Conservation (phyloP, 2,113 vertebrate species). For the Zosterops borbonicus region DNA sequence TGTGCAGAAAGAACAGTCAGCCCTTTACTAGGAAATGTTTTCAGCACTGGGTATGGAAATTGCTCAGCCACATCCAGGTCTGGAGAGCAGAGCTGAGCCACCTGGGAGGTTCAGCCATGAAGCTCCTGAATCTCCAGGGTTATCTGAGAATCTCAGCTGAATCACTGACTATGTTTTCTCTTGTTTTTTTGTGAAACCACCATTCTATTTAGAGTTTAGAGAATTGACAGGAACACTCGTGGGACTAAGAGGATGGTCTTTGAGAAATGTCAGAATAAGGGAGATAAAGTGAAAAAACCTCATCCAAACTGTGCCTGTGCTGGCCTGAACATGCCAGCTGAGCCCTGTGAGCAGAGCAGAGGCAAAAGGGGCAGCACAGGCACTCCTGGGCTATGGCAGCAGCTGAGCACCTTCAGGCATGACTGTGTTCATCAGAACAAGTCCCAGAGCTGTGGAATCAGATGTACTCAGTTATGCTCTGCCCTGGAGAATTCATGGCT, state of each 20-base stretch:
- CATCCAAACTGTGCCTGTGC: neutral
- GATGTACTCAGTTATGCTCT: rapidly evolving
- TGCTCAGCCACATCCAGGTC: neutral
- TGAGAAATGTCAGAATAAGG: neutral
- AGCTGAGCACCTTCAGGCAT: neutral
- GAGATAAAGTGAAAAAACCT: neutral
- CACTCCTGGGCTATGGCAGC: neutral
- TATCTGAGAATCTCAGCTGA: neutral
- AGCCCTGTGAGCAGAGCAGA: neutral
- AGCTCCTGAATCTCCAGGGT: neutral
- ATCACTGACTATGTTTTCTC: neutral
- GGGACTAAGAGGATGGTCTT: neutral
- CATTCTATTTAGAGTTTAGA: neutral
- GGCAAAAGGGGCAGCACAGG: neutral
- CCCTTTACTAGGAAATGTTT: neutral
- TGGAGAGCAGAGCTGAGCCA: neutral
- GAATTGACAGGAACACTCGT: neutral
- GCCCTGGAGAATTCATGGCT: neutral
- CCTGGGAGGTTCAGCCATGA: neutral
- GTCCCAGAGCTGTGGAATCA: neutral
- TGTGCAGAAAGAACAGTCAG: neutral
- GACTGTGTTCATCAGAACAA: neutral
- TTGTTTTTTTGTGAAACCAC: neutral
- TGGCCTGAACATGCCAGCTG: neutral
- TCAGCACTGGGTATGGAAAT: neutral